Conservation (phyloP, 2,797 vertebrate genomes). For the Artibeus lituratus region DNA sequence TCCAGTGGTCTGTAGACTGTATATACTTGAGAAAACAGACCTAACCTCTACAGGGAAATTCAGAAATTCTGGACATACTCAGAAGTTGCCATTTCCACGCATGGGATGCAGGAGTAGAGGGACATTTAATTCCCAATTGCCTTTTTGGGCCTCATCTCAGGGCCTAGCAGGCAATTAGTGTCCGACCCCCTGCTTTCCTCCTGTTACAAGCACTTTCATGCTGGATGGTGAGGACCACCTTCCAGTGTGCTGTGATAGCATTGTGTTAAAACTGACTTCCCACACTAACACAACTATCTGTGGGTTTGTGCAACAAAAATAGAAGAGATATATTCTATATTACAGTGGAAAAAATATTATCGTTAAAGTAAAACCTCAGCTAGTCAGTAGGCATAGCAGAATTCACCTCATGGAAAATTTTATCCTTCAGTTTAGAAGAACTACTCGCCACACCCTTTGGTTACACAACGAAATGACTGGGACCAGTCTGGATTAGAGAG, state of each 20-base stretch:
- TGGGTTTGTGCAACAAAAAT: constrained; percentile 25
- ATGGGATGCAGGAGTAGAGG: neutral
- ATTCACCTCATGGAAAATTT: constrained; percentile 42
- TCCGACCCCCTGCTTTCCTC: neutral
- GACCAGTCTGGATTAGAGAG: neutral
- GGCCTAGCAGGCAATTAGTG: neutral
- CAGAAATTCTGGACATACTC: neutral
- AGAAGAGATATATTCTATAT: neutral
- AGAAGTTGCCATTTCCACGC: neutral
- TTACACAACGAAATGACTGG: neutral
- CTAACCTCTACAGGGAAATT: neutral
- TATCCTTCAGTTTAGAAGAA: constrained; percentile 38
- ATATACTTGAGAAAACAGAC: neutral
- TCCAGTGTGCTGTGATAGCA: neutral
- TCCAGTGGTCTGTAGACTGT: neutral
- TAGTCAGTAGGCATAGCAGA: neutral
- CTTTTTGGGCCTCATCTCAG: neutral
- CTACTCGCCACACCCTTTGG: neutral
- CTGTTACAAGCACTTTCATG: neutral
- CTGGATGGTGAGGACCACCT: neutral
- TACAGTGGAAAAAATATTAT: constrained; percentile 27
- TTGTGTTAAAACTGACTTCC: constrained; percentile 32
- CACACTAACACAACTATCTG: neutral
- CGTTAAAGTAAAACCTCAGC: constrained; percentile 40
- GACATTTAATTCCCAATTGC: neutral